Percentiles rank a stretch among this genome's conserved stretches.
Evolutionary conservation across 2,888 invertebrate species (phyloP).

Genomic region (Tholera decimalis): DNA sequence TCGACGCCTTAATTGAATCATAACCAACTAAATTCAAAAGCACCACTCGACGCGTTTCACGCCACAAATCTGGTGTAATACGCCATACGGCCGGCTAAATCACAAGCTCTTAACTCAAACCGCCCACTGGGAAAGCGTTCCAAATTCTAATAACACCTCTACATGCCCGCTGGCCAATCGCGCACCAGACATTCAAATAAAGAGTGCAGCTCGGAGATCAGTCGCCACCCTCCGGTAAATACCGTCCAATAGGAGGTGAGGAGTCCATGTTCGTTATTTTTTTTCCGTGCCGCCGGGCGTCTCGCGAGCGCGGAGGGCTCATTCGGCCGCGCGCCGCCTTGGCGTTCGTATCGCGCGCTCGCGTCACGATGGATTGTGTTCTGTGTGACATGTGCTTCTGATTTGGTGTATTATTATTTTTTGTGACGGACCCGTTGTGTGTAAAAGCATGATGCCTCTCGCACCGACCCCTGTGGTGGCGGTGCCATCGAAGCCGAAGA

Average conservation of each 20-base stretch:
- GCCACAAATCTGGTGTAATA: conserved; percentile 78
- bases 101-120: conserved; percentile 81
- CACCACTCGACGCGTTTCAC: conserved; percentile 70
- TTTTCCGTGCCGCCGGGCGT: conserved; percentile 79
- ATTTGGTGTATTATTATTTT: conserved; percentile 80
- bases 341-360: conserved; percentile 89
- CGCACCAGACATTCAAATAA: conserved; percentile 75
- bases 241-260: conserved; percentile 79
- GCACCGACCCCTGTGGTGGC: conserved; percentile 98
- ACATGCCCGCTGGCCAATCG: conserved; percentile 78
- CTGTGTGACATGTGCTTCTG: conserved; percentile 88
- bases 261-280: conserved; percentile 86
- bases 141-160: conserved; percentile 86
- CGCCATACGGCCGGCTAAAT: conserved; percentile 85
- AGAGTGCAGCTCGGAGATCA: conserved; percentile 75
- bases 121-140: conserved; percentile 87
- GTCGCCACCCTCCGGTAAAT: conserved; percentile 77
- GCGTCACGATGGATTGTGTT: conserved; percentile 89
- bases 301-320: conserved; percentile 75
- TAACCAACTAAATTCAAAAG: conserved; percentile 84
- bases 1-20: conserved; percentile 87
- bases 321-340: conserved; percentile 90
- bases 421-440: conserved; percentile 87
- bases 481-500: conserved; percentile 97
- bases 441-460: conserved; percentile 97